Percentiles rank a stretch among this genome's conserved stretches.
Conservation (phyloP, 2,888 invertebrate species). For the Drosophila anomalipes region DNA sequence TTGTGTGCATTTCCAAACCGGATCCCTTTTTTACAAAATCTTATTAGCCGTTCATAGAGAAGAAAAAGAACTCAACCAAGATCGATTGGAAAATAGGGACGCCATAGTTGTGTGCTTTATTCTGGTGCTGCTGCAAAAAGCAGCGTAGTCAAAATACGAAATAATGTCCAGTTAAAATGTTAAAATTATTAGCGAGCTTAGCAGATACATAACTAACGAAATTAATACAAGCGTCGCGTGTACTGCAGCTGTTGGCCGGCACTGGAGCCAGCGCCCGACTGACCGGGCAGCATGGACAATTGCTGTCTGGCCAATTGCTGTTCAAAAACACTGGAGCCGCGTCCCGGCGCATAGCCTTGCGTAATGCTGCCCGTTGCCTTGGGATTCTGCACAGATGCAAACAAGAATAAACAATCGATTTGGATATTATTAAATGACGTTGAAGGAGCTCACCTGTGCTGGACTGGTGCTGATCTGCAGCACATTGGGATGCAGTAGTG, state of each 20-base stretch:
- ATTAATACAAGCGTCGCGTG: constrained; percentile 79
- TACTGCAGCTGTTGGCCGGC: constrained; percentile 81
- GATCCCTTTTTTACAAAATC: neutral
- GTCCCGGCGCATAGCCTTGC: constrained; percentile 93
- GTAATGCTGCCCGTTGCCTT: constrained; percentile 94
- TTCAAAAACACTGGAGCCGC: constrained; percentile 83
- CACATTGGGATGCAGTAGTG: constrained; percentile 83
- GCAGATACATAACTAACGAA: constrained; percentile 31
- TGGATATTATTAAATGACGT: neutral
- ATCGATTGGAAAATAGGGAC: constrained; percentile 73
- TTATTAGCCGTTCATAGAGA: neutral
- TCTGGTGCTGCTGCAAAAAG: constrained; percentile 46
- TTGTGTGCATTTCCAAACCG: neutral
- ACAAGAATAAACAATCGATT: neutral
- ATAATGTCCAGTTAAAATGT: constrained; percentile 58
- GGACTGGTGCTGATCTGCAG: constrained; percentile 82
- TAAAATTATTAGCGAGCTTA: constrained; percentile 65
- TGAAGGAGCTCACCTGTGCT: constrained; percentile 64
- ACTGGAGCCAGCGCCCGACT: constrained; percentile 57
- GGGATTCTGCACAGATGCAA: constrained; percentile 86
- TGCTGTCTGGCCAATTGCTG: constrained; percentile 81
- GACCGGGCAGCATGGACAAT: constrained; percentile 78
- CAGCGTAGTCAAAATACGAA: constrained; percentile 55
- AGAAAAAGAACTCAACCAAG: neutral
- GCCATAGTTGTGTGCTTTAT: constrained; percentile 78